Percentiles rank a stretch among this genome's conserved stretches.
Conservation (phyloP, 2,113 vertebrate species). For the Pycnonotus jocosus region DNA sequence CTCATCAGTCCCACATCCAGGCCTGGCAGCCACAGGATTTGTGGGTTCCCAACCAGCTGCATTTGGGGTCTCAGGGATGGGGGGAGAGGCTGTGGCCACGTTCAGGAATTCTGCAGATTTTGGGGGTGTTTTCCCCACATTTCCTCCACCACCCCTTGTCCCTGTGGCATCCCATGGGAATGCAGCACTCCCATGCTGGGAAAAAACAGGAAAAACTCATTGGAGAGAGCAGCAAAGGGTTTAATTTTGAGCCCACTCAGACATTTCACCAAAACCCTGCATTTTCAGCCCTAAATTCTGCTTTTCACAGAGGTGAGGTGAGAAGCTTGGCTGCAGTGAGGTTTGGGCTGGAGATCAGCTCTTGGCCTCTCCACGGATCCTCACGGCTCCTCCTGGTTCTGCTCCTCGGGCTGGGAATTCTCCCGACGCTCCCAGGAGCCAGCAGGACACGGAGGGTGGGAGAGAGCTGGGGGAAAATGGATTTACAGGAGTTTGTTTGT, state of each 20-base stretch:
- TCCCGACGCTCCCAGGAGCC: background rate
- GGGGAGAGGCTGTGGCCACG: background rate
- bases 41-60: background rate
- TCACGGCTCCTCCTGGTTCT: slow-evolving; percentile 15
- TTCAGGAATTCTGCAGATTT: background rate
- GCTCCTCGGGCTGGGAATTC: background rate
- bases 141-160: background rate
- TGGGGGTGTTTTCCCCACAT: background rate
- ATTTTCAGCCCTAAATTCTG: background rate
- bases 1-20: background rate
- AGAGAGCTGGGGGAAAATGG: background rate
- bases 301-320: background rate
- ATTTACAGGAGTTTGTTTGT: background rate
- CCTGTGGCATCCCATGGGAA: background rate
- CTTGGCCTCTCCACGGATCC: background rate
- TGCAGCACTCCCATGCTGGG: background rate
- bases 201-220: background rate
- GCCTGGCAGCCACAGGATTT: background rate
- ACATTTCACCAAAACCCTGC: background rate
- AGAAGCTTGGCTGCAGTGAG: background rate
- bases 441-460: background rate
- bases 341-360: background rate
- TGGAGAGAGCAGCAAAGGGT: background rate
- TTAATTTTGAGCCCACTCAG: background rate
- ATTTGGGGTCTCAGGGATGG: background rate